Evolutionary conservation across 1,140 invertebrate genomes (phyloP), one percentile per base, ranked within the genome.

Genomic region (Akabosia matsudoensis): DNA sequence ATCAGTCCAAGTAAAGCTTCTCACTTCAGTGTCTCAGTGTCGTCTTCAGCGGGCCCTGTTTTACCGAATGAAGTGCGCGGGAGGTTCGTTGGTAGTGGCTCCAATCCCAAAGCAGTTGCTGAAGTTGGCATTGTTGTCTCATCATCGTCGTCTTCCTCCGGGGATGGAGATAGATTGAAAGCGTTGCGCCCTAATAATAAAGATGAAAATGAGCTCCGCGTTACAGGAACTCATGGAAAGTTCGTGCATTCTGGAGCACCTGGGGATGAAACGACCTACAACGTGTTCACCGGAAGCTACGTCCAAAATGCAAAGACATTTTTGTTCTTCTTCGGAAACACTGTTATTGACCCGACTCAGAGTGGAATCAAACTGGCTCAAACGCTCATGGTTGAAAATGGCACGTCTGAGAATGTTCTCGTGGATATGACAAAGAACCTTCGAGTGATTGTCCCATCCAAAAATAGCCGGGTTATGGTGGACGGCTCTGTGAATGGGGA

Each of bases 251-350:
- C 79, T 1, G 78, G 77, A 26, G 24, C 30, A 26, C 26, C 72
- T 16, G 76, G 78, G 28, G 74, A 81, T 13, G 78, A 82, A 33
- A 81, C 80, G 0, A 83, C 81, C 14, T 84, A 83, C 78, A 82
- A 82, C 70, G 82, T 84, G 26, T 83, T 83, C 75, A 84, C 84
- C 16, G 83, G 83, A 56, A 82, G 81, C 0, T 84, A 84, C 71
- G 75, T 83, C 10, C 82, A 83, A 76, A 78, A 83, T 70, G 75
- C 75, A 7, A 83, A 83, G 54, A 84, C 84, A 3, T 84, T 82
- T 73, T 77, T 82, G 13, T 84, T 84, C 78, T 83, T 84, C 79
- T 83, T 83, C 79, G 84, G 83, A 18, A 83, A 84, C 54, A 82
- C 82, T 1, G 82, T 77, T 16, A 76, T 82, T 45, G 73, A 76